These are phyloP conservation scores for Camponotus vicinus DNA, from an alignment of 1,140 invertebrate species.

Conservation along the genomic window DNA sequence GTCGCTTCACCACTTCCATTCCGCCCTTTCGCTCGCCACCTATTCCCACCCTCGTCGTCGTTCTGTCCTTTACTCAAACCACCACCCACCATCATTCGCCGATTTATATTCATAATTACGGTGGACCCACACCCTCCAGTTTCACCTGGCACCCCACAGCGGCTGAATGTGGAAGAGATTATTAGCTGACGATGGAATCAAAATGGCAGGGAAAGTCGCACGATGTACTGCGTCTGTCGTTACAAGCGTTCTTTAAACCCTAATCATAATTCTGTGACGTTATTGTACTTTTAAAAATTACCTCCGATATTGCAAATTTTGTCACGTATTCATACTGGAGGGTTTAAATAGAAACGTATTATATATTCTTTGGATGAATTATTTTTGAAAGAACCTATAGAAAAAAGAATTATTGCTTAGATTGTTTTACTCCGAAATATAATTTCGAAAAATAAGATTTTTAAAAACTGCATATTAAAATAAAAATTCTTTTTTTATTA, in stretches of 20 bases:
- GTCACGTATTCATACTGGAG: background rate
- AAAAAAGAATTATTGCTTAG: background rate
- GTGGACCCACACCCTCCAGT: constrained; percentile 56
- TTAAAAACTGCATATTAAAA: background rate
- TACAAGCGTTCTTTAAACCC: constrained; percentile 44
- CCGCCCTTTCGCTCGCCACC: constrained; percentile 37
- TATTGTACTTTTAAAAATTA: constrained; percentile 42
- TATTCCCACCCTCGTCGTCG: constrained; percentile 66
- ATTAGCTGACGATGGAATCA: constrained; percentile 81
- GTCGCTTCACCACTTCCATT: constrained; percentile 53
- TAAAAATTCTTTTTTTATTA: background rate
- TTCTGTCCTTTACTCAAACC: constrained; percentile 49
- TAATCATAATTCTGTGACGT: constrained; percentile 60
- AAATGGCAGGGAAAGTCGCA: constrained; percentile 73
- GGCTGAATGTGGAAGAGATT: constrained; percentile 76
- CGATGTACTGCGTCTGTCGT: constrained; percentile 61
- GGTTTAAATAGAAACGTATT: background rate
- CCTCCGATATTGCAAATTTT: background rate
- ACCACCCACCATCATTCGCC: constrained; percentile 73
- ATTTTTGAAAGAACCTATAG: background rate
- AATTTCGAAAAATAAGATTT: background rate
- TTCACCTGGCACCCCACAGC: constrained; percentile 77
- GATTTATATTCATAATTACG: constrained; percentile 86
- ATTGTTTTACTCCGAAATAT: background rate
- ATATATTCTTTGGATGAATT: background rate